Base-by-base conservation (phyloP, 2,113 vertebrate species). In the Mugil cephalus region DNA sequence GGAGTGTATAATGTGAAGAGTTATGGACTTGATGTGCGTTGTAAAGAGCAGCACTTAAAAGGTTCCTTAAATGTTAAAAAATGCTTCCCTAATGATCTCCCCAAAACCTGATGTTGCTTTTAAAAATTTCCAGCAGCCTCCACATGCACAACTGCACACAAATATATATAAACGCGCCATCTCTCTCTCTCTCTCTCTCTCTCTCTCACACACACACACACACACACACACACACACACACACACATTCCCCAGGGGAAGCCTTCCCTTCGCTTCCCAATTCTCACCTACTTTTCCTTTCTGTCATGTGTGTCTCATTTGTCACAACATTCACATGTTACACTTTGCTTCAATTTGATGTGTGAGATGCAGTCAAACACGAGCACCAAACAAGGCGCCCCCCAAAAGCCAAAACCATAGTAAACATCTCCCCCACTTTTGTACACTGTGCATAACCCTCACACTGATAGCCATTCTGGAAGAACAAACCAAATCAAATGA, bases 311-410 rank as follows among this genome's bases (percentile, higher is more conserved):
- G 66, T 87, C 88, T 90, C 77, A 80, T 90, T 92, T 93, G 90
- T 93, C 91, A 92, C 90, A 91, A 91, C 92, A 89, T 91, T 92
- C 90, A 88, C 90, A 85, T 92, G 88, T 92, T 90, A 92, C 89
- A 88, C 88, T 93, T 94, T 94, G 63, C 89, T 84, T 89, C 92
- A 93, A 92, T 93, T 93, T 92, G 92, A 94, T 87, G 93, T 94
- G 92, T 93, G 91, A 93, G 92, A 91, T 88, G 88, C 85, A 88
- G 85, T 83, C 88, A 87, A 90, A 90, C 75, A 71, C n/a, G 21
- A 71, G 47, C 71, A 39, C 79, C 66, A 70, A 74, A 84, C 69
- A 80, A n/a, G 76, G 47, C 50, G 64, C 72, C 48, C 46, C 66
- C 40, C 30, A 70, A 78, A 77, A 48, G 18, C 52, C 47, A 61